Percentiles rank a stretch among this genome's conserved stretches.
Evolutionary conservation across 2,797 vertebrate genomes (phyloP).

Genomic region (Muraenolepis orangiensis): DNA sequence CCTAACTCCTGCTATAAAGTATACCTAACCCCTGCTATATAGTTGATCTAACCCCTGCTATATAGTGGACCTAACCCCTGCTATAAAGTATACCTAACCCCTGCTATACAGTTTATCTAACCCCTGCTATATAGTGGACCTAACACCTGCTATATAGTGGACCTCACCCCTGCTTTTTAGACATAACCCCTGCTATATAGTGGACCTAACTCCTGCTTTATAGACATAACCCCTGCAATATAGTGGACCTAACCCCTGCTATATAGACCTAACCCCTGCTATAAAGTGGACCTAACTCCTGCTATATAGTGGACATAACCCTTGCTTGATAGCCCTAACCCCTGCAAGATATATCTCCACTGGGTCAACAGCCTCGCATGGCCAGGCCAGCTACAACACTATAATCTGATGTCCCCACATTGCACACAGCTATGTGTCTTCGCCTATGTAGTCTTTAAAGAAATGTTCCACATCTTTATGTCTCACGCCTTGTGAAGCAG

Average conservation of each 20-base stretch:
- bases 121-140: too few relatives aligned
- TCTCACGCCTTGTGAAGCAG: neutral
- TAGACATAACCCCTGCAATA: too few relatives aligned
- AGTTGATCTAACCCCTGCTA: too few relatives aligned
- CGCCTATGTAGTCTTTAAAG: conserved; percentile 18
- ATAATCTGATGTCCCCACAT: conserved; percentile 56
- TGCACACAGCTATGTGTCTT: conserved; percentile 26
- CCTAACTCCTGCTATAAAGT: too few relatives aligned
- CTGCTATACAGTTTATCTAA: too few relatives aligned
- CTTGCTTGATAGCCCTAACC: too few relatives aligned
- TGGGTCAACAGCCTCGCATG: conserved; percentile 68
- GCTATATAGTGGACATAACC: conserved; percentile 63
- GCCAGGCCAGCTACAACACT: conserved; percentile 62
- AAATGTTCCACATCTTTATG: neutral
- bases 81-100: conserved; percentile 60
- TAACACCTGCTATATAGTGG: too few relatives aligned
- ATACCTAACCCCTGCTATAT: conserved; percentile 63
- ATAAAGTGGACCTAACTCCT: too few relatives aligned
- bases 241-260: conserved; percentile 57
- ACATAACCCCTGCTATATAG: conserved; percentile 70
- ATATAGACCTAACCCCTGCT: too few relatives aligned
- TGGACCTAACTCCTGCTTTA: too few relatives aligned
- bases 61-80: too few relatives aligned
- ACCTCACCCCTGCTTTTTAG: too few relatives aligned
- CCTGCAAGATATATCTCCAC: conserved; percentile 58